These are phyloP conservation scores for Neofelis nebulosa DNA, from an alignment of 2,113 vertebrate species.

Conservation along the genomic window DNA sequence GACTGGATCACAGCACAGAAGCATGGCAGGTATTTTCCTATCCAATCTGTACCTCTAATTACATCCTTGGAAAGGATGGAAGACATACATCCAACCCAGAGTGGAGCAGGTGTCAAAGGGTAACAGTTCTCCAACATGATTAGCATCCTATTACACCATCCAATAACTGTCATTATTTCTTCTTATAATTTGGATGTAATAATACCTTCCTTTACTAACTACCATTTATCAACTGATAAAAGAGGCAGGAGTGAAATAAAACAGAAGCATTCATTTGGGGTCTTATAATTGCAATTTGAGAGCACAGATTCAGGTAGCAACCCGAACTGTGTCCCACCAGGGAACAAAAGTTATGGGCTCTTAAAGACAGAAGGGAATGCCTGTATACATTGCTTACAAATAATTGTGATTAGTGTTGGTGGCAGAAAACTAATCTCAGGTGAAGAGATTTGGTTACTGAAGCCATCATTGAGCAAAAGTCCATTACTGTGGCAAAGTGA, in stretches of 20 bases:
- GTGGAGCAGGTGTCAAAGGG: neutral
- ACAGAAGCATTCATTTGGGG: neutral
- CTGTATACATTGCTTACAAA: neutral
- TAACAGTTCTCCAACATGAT: neutral
- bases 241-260: neutral
- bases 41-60: neutral
- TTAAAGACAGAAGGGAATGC: neutral
- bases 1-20: neutral
- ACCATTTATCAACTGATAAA: neutral
- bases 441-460: neutral
- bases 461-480: neutral
- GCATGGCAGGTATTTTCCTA: neutral
- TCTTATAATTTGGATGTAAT: neutral
- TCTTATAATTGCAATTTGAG: neutral
- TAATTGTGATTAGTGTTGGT: neutral
- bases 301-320: neutral
- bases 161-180: neutral
- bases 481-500: neutral
- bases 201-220: neutral
- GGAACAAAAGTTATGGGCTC: neutral
- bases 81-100: neutral
- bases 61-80: neutral
- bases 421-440: neutral
- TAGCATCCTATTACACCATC: neutral
- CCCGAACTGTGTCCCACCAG: neutral